These are phyloP conservation scores for Cinclus cinclus DNA, from an alignment of 2,113 vertebrate genomes.

Conservation along the genomic window DNA sequence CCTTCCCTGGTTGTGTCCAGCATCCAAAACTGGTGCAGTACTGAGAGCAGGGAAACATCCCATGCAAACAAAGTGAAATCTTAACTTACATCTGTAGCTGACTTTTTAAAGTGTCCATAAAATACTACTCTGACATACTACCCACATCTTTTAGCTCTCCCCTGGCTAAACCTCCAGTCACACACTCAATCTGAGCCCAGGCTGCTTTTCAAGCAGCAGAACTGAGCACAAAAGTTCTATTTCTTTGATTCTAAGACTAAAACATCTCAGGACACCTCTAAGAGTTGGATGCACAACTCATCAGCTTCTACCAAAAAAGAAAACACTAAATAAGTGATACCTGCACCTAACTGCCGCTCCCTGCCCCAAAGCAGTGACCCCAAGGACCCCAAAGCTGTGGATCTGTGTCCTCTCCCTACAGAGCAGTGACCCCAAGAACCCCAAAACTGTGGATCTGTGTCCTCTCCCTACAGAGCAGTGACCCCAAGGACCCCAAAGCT, in stretches of 20 bases:
- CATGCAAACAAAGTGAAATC: background rate
- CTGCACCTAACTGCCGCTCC: background rate
- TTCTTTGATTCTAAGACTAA: background rate
- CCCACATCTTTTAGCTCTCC: background rate
- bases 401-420: background rate
- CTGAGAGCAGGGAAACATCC: background rate
- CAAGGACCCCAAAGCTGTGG: no score
- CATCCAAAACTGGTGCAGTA: background rate
- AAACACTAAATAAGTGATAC: background rate
- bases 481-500: no score
- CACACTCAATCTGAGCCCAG: background rate
- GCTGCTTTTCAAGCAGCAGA: background rate
- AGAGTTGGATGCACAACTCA: background rate
- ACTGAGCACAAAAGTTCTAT: background rate
- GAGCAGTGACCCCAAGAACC: background rate
- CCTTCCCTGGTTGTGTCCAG: background rate
- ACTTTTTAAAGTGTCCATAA: background rate
- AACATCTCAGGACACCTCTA: background rate
- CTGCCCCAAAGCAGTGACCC: background rate
- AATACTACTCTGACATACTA: background rate
- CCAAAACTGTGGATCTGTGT: background rate
- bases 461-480: no score
- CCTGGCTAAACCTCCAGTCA: background rate
- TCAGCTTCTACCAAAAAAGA: background rate
- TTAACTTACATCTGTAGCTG: background rate